Base-by-base conservation (phyloP, 2,113 vertebrate genomes). In the rabbit (Oryctolagus cuniculus) region DNA sequence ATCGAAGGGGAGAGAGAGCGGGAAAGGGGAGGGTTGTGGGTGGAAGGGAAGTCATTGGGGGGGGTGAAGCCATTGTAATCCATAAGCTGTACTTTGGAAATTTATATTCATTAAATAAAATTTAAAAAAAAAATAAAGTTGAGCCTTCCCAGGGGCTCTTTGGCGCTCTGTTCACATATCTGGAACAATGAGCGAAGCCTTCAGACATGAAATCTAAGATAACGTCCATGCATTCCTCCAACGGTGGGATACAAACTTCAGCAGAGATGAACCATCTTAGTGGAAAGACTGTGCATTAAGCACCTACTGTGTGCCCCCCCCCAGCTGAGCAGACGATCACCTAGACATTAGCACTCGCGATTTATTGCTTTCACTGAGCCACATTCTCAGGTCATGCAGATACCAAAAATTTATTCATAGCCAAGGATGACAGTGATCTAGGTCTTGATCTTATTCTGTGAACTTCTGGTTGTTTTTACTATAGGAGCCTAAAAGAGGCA, bases 271-370 rank as follows among this genome's bases (percentile, higher is more conserved):
- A 6, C 5, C 17, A 58, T 21, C 8, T 53, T 58, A 19, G 38
- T 58, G 13, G 51, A 29, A 16, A 49, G 15, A 49, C 84, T 44
- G 10, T 29, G 1, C 21, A 19, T 4, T n/a, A 38, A 69, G 1
- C 15, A n/a, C 10, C 1, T 61, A 1, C 15, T 21, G 0, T 25
- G 13, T 2, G 17, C 3, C n/a, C 21, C 17, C 8, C 16, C 5
- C 11, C 17, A 31, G 44, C 5, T 34, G 11, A 61, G 15, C 6
- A 2, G 9, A 69, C 63, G 34, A 12, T 66, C 49, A 38, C 2
- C 16, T 22, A 24, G 51, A 36, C 69, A 69, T 22, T 72, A 69
- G 24, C 17, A 58, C 44, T 49, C 21, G 51, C 22, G 38, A 80
- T 36, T 84, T 73, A 51, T 1, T 24, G 51, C 58, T 87, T 34